Evolutionary conservation across 2,113 vertebrate genomes (phyloP).

Genomic region (Promerops cafer): DNA sequence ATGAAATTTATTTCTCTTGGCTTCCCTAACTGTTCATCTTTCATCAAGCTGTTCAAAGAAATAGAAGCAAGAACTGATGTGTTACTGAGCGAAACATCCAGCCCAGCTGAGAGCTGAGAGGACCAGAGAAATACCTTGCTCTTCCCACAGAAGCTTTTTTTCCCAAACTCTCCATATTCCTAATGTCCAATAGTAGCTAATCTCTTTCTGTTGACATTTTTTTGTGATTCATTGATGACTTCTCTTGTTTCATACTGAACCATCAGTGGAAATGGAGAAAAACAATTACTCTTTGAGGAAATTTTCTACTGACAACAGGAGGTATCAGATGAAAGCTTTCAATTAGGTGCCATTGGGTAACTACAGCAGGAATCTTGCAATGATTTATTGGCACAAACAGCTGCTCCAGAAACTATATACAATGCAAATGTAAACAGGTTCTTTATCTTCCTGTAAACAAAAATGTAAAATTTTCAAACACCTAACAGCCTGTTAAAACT

Average conservation of each 20-base stretch:
- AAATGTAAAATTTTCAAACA: background rate
- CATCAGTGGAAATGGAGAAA: background rate
- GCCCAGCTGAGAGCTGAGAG: background rate
- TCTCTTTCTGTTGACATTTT: background rate
- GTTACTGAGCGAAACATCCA: background rate
- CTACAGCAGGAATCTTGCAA: background rate
- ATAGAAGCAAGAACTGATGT: background rate
- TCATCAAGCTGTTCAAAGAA: background rate
- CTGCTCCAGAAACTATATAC: background rate
- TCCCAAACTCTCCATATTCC: background rate
- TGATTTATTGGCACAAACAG: background rate
- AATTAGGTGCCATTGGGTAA: background rate
- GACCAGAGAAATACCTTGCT: background rate
- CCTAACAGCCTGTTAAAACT: background rate
- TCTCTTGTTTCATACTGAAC: background rate
- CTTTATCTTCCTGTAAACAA: background rate
- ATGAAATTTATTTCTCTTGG: conserved; percentile 9
- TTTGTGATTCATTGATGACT: background rate
- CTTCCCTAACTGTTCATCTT: background rate
- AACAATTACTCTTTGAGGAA: background rate
- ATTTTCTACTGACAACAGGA: background rate
- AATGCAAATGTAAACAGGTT: background rate
- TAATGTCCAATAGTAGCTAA: background rate
- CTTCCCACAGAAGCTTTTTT: background rate
- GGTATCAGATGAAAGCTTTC: background rate